A percentile compares a stretch with the other conserved stretches of the same genome.
Evolutionary conservation across 2,113 vertebrate genomes (phyloP).

Genomic region (Paracanthobrama guichenoti): DNA sequence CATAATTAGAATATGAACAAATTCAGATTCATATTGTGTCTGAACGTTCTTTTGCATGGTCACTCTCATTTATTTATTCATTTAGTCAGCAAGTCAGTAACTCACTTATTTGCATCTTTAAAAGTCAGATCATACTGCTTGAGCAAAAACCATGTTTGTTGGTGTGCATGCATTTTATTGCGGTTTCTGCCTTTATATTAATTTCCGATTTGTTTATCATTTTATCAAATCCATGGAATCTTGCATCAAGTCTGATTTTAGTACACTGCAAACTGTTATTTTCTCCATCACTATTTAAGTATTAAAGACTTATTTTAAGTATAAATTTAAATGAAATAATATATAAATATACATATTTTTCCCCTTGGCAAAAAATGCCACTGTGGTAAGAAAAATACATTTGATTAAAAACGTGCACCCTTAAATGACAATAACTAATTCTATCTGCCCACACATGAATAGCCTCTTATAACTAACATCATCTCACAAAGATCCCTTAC

Average conservation of each 20-base stretch:
- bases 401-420: not conserved
- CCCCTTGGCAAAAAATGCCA: not conserved
- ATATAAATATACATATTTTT: not conserved
- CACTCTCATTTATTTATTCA: not conserved
- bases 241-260: not conserved
- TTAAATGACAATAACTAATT: conserved; percentile 9
- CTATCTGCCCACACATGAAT: not conserved
- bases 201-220: not conserved
- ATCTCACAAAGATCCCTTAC: not conserved
- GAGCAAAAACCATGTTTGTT: not conserved
- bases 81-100: not conserved
- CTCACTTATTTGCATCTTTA: not conserved
- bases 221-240: not conserved
- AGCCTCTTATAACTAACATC: not conserved
- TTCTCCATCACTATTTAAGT: not conserved
- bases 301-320: not conserved
- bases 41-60: not conserved
- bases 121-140: not conserved
- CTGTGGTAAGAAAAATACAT: not conserved
- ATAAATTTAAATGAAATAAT: not conserved
- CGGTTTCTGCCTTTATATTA: not conserved
- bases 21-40: not conserved
- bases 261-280: not conserved
- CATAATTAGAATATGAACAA: not conserved
- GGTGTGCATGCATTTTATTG: not conserved